phyloP scores from a whole-genome alignment of 2,113 vertebrate species.

The Rhinoderma darwinii region DNA sequence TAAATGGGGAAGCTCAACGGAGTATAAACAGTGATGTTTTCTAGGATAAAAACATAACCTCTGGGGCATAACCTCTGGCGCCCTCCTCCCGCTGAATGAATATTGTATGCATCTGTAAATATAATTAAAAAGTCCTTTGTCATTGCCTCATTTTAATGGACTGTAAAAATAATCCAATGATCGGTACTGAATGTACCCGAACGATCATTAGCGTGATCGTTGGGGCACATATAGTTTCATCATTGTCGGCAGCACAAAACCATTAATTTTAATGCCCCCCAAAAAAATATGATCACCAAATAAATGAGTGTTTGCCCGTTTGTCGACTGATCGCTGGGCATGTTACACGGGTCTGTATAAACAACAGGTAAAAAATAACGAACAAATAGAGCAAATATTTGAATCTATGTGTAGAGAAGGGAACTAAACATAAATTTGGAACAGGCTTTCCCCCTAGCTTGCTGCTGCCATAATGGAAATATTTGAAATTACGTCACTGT shows the following conservation, averaged over 20 bases:
- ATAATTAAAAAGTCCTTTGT: conserved; percentile 26
- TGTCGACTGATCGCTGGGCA: no score
- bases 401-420: not conserved
- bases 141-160: conserved; percentile 11
- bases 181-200: no score
- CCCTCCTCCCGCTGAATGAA: conserved; percentile 30
- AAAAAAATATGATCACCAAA: no score
- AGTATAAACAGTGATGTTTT: conserved; percentile 10
- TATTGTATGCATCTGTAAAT: conserved; percentile 20
- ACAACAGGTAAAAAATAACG: not conserved
- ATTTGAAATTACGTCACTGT: no score
- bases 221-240: no score
- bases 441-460: not conserved
- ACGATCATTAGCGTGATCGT: no score
- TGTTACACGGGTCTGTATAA: no score
- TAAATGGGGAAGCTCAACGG: not conserved
- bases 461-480: no score
- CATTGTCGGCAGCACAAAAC: no score
- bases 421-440: not conserved
- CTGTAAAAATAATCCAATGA: conserved; percentile 47
- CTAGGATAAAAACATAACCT: conserved; percentile 39
- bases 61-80: conserved; percentile 18
- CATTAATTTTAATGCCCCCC: no score
- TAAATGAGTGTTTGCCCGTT: no score
- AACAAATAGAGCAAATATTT: not conserved